A percentile compares a stretch with the other conserved stretches of the same genome.
Evolutionary conservation across 2,888 invertebrate species (phyloP).

Genomic region (Phortica okadai): DNA sequence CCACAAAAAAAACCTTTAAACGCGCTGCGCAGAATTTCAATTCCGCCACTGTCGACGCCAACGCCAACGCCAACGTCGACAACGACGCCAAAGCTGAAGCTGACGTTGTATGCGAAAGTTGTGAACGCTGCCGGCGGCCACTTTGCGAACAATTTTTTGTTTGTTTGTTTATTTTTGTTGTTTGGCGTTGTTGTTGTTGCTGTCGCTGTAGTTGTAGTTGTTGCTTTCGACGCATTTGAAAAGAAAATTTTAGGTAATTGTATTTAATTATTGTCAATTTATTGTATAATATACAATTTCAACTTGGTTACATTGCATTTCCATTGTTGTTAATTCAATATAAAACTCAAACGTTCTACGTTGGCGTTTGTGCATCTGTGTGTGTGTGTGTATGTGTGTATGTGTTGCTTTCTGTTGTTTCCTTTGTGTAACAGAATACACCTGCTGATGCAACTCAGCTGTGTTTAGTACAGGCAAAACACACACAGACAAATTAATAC

Average conservation of each 20-base stretch:
- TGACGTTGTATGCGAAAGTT: neutral
- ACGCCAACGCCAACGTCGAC: neutral
- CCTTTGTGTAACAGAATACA: conserved; percentile 13
- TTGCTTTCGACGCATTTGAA: neutral
- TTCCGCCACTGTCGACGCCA: neutral
- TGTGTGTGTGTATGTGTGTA: neutral
- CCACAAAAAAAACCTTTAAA: neutral
- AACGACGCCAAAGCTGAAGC: neutral
- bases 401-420: neutral
- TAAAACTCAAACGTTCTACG: neutral
- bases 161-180: conserved; percentile 22
- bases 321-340: conserved; percentile 28
- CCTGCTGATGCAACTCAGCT: conserved; percentile 24
- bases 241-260: conserved; percentile 55
- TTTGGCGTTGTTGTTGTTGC: conserved; percentile 8
- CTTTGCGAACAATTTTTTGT: conserved; percentile 18
- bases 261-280: conserved; percentile 62
- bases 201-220: neutral
- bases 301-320: conserved; percentile 36
- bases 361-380: neutral
- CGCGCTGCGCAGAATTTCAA: conserved; percentile 1
- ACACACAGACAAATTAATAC: neutral
- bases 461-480: neutral
- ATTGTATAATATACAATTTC: conserved; percentile 35
- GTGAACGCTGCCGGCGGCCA: conserved; percentile 3